phyloP scores from a whole-genome alignment of 1,140 invertebrate genomes.

The Rhagoletis pomonella region DNA sequence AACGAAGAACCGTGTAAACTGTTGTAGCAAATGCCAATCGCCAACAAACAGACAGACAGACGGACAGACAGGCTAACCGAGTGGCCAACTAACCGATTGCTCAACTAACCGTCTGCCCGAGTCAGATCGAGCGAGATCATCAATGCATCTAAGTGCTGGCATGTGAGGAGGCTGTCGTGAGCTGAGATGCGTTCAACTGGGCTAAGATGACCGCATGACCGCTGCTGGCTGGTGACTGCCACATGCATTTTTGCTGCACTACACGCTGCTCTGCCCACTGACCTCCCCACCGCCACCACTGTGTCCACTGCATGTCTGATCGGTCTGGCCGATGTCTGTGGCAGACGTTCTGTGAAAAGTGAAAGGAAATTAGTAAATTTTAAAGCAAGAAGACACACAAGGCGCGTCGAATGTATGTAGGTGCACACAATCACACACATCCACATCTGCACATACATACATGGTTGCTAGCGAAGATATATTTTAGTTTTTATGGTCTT shows the following conservation, averaged over 20 bases:
- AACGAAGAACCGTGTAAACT: not conserved
- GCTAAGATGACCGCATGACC: not conserved
- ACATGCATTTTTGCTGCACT: constrained; percentile 7
- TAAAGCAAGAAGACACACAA: constrained; percentile 9
- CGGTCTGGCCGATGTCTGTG: not conserved
- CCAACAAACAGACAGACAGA: too few relatives aligned
- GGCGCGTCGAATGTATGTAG: not conserved
- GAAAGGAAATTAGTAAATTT: constrained; percentile 10
- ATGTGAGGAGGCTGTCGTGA: too few relatives aligned
- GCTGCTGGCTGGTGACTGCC: not conserved
- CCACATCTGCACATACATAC: not conserved
- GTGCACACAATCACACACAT: not conserved
- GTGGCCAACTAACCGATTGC: not conserved
- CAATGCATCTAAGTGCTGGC: too few relatives aligned
- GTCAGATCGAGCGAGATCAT: too few relatives aligned
- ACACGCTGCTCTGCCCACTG: not conserved
- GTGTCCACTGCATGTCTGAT: not conserved
- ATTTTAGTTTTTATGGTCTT: not conserved
- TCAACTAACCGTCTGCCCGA: too few relatives aligned
- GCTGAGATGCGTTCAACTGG: not conserved
- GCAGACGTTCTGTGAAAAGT: constrained; percentile 33
- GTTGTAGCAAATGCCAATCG: not conserved
- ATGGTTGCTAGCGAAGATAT: not conserved
- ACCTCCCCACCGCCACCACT: too few relatives aligned
- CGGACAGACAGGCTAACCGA: not conserved